Percentiles rank a stretch among this genome's conserved stretches.
phyloP scores from a whole-genome alignment of 2,797 vertebrate genomes.

The Loris lydekkerianus region DNA sequence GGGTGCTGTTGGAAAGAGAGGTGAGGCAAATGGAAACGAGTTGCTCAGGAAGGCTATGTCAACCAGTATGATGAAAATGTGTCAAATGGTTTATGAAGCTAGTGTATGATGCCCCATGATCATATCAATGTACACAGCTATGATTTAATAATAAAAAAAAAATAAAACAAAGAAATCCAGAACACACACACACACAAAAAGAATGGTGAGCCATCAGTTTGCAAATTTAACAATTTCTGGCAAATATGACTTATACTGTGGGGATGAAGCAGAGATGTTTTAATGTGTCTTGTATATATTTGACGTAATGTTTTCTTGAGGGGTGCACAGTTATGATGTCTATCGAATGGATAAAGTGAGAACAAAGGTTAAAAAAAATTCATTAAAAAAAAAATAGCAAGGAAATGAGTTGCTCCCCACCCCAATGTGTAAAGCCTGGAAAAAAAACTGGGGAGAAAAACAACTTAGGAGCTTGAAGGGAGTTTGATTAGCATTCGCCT shows the following conservation, averaged over 20 bases:
- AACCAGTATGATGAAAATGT: no score
- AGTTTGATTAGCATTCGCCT: constrained; percentile 71
- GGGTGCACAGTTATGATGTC: neutral
- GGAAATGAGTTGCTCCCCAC: neutral
- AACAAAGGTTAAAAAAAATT: neutral
- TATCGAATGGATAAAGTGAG: neutral
- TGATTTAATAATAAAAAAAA: no score
- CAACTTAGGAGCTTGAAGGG: constrained; percentile 58
- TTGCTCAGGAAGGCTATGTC: no score
- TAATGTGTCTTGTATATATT: constrained; percentile 5
- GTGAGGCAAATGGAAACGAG: neutral
- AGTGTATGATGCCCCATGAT: no score
- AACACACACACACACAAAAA: neutral
- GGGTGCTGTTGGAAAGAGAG: neutral
- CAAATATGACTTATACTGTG: constrained; percentile 38
- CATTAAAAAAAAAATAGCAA: no score
- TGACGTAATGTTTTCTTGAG: constrained; percentile 4
- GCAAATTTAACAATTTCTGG: constrained; percentile 15
- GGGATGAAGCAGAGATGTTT: constrained; percentile 28
- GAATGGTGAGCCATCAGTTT: neutral
- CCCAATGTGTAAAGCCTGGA: neutral
- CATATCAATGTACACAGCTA: no score
- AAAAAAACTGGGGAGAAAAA: constrained; percentile 30
- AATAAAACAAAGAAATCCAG: no score
- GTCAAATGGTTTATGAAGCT: no score